phyloP scores from a whole-genome alignment of 2,113 vertebrate genomes.

The Chauna torquata region DNA sequence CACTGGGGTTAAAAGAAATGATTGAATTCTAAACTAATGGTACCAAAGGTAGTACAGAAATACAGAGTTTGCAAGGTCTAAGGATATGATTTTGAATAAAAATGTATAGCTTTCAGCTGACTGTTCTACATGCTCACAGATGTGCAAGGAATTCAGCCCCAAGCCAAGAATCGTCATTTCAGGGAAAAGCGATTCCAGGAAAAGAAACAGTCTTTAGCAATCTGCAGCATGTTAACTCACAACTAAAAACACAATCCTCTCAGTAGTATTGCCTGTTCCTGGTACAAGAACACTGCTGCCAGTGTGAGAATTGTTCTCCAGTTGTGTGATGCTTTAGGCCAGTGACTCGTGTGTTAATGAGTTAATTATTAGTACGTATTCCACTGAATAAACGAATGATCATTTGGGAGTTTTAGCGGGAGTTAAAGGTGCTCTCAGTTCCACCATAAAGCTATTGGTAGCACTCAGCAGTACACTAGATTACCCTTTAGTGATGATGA shows the following conservation, averaged over 20 bases:
- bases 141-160: not conserved
- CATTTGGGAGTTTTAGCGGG: not conserved
- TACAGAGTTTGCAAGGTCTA: not conserved
- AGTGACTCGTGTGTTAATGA: not conserved
- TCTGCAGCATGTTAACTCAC: not conserved
- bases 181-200: not conserved
- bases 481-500: not conserved
- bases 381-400: not conserved
- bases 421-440: not conserved
- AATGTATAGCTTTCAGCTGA: not conserved
- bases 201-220: not conserved
- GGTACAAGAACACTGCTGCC: not conserved
- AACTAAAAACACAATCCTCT: not conserved
- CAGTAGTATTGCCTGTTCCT: not conserved
- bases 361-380: not conserved
- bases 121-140: not conserved
- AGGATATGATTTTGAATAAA: not conserved
- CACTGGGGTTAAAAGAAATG: not conserved
- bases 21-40: slow-evolving; percentile 17
- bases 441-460: not conserved
- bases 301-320: not conserved
- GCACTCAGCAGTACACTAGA: not conserved
- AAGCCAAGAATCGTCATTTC: not conserved
- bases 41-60: not conserved
- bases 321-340: not conserved